phyloP scores from a whole-genome alignment of 2,888 invertebrate species.

The Pseudococcus jackbeardsleyi region DNA sequence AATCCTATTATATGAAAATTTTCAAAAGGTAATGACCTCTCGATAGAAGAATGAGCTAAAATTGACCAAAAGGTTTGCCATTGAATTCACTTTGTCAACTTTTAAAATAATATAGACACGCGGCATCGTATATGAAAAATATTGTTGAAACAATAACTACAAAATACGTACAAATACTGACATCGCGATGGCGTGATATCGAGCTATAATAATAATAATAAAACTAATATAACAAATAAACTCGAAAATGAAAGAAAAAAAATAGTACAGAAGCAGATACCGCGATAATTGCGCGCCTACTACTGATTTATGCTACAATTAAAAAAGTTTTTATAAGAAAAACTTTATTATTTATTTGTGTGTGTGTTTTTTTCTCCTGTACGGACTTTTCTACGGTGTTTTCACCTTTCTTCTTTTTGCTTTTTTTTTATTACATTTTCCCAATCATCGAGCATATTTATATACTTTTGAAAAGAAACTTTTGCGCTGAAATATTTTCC shows the following conservation, averaged over 20 bases:
- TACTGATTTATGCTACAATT: slow-evolving; percentile 58
- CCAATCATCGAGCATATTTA: slow-evolving; percentile 38
- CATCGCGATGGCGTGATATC: slow-evolving; percentile 43
- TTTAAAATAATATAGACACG: background rate
- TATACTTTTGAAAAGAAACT: slow-evolving; percentile 4
- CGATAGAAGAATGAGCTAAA: background rate
- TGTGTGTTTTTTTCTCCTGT: slow-evolving; percentile 7
- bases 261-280: background rate
- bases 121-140: background rate
- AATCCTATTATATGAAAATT: background rate
- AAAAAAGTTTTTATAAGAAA: slow-evolving; percentile 55
- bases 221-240: slow-evolving; percentile 40
- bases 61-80: background rate
- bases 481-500: background rate
- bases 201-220: slow-evolving; percentile 30
- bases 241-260: slow-evolving; percentile 13
- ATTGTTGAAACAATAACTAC: background rate
- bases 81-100: background rate
- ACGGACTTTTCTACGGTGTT: background rate
- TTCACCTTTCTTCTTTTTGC: background rate
- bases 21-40: background rate
- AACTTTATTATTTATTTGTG: slow-evolving; percentile 26
- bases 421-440: background rate
- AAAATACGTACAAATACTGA: background rate
- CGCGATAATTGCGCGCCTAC: slow-evolving; percentile 58